A percentile compares a stretch with the other conserved stretches of the same genome.
Evolutionary conservation across 2,797 vertebrate genomes (phyloP).

Genomic region (Sebastes trivittatus): DNA sequence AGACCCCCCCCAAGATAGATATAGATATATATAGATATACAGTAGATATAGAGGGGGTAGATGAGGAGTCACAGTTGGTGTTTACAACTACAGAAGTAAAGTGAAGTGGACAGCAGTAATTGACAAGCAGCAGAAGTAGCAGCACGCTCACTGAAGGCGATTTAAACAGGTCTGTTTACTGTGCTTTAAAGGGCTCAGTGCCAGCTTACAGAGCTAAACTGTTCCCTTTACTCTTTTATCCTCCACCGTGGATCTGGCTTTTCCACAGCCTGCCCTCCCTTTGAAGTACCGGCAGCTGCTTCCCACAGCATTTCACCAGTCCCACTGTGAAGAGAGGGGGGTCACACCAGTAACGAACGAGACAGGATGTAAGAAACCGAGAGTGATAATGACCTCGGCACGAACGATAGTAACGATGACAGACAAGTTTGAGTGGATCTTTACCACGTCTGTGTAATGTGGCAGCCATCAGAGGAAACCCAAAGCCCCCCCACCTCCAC

Average conservation of each 20-base stretch:
- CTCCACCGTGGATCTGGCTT: conserved; percentile 35
- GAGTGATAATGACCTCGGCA: conserved; percentile 51
- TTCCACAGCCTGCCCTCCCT: conserved; percentile 49
- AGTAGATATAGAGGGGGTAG: background rate
- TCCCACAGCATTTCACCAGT: conserved; percentile 51
- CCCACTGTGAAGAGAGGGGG: background rate
- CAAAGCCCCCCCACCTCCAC: background rate
- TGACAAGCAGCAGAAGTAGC: conserved; percentile 30
- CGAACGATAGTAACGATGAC: conserved; percentile 47
- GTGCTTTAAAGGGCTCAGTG: conserved; percentile 62
- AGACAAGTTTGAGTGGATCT: conserved; percentile 51
- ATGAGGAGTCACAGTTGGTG: conserved; percentile 1
- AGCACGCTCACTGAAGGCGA: conserved; percentile 15
- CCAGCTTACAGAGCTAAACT: conserved; percentile 66
- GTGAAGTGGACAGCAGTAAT: conserved; percentile 1
- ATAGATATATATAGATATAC: conserved; percentile 8
- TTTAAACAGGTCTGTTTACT: conserved; percentile 59
- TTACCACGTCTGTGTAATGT: conserved; percentile 46
- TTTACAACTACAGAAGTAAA: conserved; percentile 12
- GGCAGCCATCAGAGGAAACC: conserved; percentile 55
- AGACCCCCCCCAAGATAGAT: background rate
- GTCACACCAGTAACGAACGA: conserved; percentile 11
- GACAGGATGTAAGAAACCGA: conserved; percentile 25
- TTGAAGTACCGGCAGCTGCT: conserved; percentile 63
- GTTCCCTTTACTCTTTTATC: conserved; percentile 64